Evolutionary conservation across 1,140 invertebrate genomes (phyloP), one percentile per base, ranked within the genome.

Genomic region (Monomorium pharaonis): DNA sequence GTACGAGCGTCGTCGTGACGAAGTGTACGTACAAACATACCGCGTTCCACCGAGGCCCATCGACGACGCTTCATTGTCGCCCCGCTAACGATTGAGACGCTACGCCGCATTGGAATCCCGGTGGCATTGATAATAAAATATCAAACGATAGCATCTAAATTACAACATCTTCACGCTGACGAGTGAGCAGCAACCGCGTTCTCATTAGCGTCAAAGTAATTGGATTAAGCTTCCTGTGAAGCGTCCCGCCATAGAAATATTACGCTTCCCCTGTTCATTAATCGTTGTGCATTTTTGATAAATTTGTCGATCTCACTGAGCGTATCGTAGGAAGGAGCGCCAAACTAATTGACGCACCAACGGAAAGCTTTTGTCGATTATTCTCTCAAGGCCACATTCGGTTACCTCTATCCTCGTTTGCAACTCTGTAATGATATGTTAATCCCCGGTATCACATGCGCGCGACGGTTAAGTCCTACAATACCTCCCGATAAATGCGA

Each of bases 121-220:
- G n/a, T 33, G 76, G 33, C 12, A 63, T 69, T 42, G 77, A 80
- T 69, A 80, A 80, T 69, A 80, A 69, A 80, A 54, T 80, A 80
- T 69, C 77, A 54, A 69, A 44, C 77, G 16, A 37, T 51, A 33
- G 69, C 47, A 80, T 63, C 33, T 42, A 47, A 51, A 24, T 80
- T 80, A 24, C 67, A 67, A 67, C 30, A 6, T 18, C 47, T 51
- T 78, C 44, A 16, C 12, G n/a, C n/a, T n/a, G n/a, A n/a, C n/a
- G n/a, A 33, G 33, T 2, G 42, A 30, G 5, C 1, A 21, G 7
- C 44, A 14, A 51, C 21, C 30, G 58, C 42, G 27, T 30, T 47
- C 21, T 63, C 24, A 14, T 80, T 54, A 37, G 10, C n/a, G 51
- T 3, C 14, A 5, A 74, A 16, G 3, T 18, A 51, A 33, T 33